Evolutionary conservation across 2,113 vertebrate genomes (phyloP).

Genomic region (Scomber colias): DNA sequence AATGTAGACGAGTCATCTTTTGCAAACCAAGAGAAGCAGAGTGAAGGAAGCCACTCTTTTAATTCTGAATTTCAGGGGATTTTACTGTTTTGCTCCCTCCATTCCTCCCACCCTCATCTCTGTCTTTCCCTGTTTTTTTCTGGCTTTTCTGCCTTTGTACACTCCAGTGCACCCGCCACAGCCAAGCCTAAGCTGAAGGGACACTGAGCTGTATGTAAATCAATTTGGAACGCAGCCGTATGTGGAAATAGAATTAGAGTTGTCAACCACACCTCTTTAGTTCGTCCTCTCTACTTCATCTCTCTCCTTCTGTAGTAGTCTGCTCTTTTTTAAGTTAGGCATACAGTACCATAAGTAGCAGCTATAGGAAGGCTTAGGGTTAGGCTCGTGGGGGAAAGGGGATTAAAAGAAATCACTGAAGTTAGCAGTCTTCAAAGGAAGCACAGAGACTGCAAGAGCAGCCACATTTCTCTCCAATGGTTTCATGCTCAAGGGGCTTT

Average conservation of each 20-base stretch:
- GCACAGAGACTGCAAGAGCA: slow-evolving; percentile 48
- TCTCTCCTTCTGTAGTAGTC: slow-evolving; percentile 38
- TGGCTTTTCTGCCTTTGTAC: slow-evolving; percentile 51
- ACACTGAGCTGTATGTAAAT: slow-evolving; percentile 80
- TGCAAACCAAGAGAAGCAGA: slow-evolving; percentile 30
- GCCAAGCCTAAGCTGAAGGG: slow-evolving; percentile 66
- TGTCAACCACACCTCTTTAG: slow-evolving; percentile 74
- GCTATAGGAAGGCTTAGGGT: slow-evolving; percentile 76
- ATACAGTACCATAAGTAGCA: slow-evolving; percentile 54
- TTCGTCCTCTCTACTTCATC: slow-evolving; percentile 57
- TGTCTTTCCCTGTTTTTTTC: slow-evolving; percentile 31
- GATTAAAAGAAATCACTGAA: slow-evolving; percentile 78
- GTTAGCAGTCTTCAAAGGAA: slow-evolving; percentile 79
- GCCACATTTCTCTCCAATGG: slow-evolving; percentile 70
- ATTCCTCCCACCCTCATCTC: slow-evolving; percentile 30
- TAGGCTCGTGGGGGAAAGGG: slow-evolving; percentile 58
- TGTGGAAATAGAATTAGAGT: slow-evolving; percentile 79
- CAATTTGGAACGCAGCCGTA: slow-evolving; percentile 72
- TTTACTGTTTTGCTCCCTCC: slow-evolving; percentile 35
- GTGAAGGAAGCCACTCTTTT: slow-evolving; percentile 33
- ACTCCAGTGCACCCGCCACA: slow-evolving; percentile 52
- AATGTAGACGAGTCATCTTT: slow-evolving; percentile 43
- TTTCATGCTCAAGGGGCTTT: slow-evolving; percentile 71
- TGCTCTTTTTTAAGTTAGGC: slow-evolving; percentile 51
- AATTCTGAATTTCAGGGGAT: slow-evolving; percentile 49